Evolutionary conservation across 2,797 vertebrate genomes (phyloP).

Genomic region (Fratercula arctica): DNA sequence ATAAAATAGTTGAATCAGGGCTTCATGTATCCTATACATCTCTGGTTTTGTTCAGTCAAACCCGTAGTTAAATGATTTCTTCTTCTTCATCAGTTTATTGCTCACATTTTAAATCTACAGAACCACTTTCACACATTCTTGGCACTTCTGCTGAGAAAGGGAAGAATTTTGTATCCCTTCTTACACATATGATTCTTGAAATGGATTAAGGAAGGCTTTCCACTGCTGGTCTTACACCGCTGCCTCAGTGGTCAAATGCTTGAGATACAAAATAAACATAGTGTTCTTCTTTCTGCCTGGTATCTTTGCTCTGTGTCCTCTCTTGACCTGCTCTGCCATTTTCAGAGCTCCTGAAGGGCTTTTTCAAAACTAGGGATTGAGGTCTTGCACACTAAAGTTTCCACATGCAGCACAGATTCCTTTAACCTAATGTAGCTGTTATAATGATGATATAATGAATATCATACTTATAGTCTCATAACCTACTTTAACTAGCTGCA

Average conservation of each 20-base stretch:
- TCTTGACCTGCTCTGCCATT: background rate
- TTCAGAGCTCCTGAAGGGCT: background rate
- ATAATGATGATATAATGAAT: background rate
- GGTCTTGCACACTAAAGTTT: background rate
- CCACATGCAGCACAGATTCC: background rate
- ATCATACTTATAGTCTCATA: background rate
- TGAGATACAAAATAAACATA: background rate
- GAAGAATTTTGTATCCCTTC: background rate
- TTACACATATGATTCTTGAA: background rate
- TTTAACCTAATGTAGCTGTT: background rate
- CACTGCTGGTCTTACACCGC: background rate
- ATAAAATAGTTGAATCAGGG: background rate
- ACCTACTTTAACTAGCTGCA: background rate
- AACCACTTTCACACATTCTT: background rate
- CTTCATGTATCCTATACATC: accelerated
- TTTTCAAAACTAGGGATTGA: background rate
- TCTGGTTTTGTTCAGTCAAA: background rate
- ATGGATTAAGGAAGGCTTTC: background rate
- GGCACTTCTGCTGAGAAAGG: background rate
- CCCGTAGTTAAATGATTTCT: background rate
- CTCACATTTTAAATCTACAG: background rate
- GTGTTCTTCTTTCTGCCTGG: background rate
- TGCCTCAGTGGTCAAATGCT: background rate
- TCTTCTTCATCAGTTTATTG: background rate
- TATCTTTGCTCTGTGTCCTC: background rate